Conservation (phyloP, 2,113 vertebrate genomes). For the Monopterus albus region DNA sequence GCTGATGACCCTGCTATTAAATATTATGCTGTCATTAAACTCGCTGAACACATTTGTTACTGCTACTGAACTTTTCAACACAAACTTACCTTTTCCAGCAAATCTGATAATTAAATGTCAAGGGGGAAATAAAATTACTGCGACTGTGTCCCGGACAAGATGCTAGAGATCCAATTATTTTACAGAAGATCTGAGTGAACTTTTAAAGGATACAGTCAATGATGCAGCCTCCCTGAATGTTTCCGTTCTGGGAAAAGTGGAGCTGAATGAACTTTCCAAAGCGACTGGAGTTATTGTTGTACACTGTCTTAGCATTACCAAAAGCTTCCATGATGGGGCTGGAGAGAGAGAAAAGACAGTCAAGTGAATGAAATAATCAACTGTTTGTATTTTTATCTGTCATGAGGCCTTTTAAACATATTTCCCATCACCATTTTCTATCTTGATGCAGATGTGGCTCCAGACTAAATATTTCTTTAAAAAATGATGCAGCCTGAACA, state of each 20-base stretch:
- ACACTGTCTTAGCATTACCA: constrained; percentile 92
- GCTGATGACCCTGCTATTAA: not conserved
- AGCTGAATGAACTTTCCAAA: constrained; percentile 95
- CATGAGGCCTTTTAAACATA: no score
- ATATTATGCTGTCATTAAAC: not conserved
- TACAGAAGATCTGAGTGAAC: not conserved
- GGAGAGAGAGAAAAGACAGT: constrained; percentile 45
- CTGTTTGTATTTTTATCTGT: not conserved
- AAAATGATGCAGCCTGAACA: no score
- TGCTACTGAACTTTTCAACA: not conserved
- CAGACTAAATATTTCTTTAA: no score
- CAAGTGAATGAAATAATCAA: not conserved
- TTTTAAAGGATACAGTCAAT: constrained; percentile 89
- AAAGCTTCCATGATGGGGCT: constrained; percentile 94
- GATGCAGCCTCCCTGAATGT: constrained; percentile 92
- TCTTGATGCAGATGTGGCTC: not conserved
- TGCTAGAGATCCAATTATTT: not conserved
- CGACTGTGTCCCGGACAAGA: not conserved
- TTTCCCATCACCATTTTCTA: not conserved
- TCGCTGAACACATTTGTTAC: not conserved
- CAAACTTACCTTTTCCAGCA: constrained; percentile 82
- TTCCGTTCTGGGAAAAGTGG: constrained; percentile 90
- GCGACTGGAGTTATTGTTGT: constrained; percentile 95
- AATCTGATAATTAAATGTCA: constrained; percentile 74
- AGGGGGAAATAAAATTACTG: constrained; percentile 41